Base-by-base conservation (phyloP, 2,888 invertebrate genomes). In the Chrysomela aeneicollis region DNA sequence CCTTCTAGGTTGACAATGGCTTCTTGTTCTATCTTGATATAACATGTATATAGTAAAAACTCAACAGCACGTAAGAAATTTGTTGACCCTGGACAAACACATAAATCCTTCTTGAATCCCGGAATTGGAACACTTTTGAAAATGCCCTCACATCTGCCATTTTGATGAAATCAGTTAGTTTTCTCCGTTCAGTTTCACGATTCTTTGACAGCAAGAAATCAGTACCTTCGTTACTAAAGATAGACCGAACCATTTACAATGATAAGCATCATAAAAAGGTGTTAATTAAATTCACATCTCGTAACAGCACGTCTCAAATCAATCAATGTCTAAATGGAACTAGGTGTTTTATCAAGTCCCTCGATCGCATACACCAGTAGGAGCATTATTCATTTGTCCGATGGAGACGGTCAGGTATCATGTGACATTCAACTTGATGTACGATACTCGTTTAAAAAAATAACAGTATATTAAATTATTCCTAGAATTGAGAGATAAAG, bases 251-350 rank as follows among this genome's bases (percentile, higher is more conserved):
- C 66, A 61, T 67, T 69, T 64, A 63, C 52, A 66, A 59, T 61
- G 74, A 74, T 74, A 74, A 26, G 62, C 64, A 76, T 76, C 75
- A 63, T 50, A 42, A 55, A 69, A 73, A 77, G 76, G 77, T 76
- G 78, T 76, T 78, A 78, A 78, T 78, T 78, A 77, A 78, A 78
- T 76, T 72, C 73, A 74, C 71, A 72, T 73, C 73, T 73, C 69
- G 66, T 68, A 69, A 70, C 71, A 73, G 72, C 74, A 71, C 73
- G 74, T 74, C 68, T 71, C 61, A 72, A 75, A 78, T 78, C 78
- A 76, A 78, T 78, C 78, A 78, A 71, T 74, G 78, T 78, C 78
- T 61, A 61, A 67, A 65, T 68, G 72, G 76, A 76, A 76, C 72
- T 73, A 72, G 73, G 75, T 76, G 70, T 75, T 77, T 76, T 77